phyloP scores from a whole-genome alignment of 2,113 vertebrate genomes.

The Rhineura floridana region DNA sequence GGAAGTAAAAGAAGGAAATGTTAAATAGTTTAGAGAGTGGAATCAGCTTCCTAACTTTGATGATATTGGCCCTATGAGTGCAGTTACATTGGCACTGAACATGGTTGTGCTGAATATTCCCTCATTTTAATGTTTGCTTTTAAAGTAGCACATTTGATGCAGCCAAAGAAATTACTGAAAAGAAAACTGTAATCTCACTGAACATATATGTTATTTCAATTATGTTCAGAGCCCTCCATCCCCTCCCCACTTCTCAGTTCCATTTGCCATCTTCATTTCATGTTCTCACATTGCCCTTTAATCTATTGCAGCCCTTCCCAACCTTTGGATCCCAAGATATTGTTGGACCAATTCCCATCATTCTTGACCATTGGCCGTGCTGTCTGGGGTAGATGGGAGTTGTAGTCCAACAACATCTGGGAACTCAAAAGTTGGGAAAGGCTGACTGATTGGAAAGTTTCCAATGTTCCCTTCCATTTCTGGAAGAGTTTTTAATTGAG shows the following conservation, averaged over 20 bases:
- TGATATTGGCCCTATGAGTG: background rate
- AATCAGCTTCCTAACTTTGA: background rate
- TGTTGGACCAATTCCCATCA: no score
- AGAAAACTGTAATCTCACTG: background rate
- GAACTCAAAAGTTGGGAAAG: no score
- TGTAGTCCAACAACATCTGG: no score
- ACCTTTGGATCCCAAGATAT: no score
- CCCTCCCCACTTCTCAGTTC: background rate
- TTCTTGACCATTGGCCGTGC: no score
- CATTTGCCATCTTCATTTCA: background rate
- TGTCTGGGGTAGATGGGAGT: no score
- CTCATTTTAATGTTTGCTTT: background rate
- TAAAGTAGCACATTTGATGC: background rate
- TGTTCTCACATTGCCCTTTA: background rate
- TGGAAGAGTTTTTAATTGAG: no score
- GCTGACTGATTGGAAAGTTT: no score
- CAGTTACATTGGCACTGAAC: background rate
- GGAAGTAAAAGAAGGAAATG: constrained; percentile 9
- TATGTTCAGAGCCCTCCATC: background rate
- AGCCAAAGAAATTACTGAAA: background rate
- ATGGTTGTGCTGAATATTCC: background rate
- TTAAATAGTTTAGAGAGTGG: background rate
- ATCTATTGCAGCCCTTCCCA: no score
- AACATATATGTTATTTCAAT: background rate
- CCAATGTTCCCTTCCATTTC: no score